Evolutionary conservation across 2,888 invertebrate genomes (phyloP).

Genomic region (Acronicta psi): DNA sequence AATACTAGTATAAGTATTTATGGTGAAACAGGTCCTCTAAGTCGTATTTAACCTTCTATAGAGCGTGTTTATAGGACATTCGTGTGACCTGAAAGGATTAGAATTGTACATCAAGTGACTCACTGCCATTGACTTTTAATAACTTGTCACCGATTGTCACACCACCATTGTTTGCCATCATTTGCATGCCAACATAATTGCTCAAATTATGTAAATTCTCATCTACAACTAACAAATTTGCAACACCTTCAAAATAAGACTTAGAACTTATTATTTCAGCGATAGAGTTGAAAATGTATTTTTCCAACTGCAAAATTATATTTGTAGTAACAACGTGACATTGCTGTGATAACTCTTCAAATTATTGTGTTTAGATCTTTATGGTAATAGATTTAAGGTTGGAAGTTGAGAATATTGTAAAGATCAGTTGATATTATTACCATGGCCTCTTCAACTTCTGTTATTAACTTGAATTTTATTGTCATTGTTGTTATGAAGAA

Average conservation of each 20-base stretch:
- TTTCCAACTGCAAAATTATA: slow-evolving; percentile 3
- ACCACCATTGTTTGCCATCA: slow-evolving; percentile 76
- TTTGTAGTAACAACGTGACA: slow-evolving; percentile 26
- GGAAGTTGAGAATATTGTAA: slow-evolving; percentile 7
- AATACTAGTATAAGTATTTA: too few species aligned
- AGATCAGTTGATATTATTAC: neutral
- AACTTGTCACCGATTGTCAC: slow-evolving; percentile 70
- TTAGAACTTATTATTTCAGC: neutral
- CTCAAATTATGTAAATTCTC: slow-evolving; percentile 69
- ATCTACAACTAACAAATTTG: slow-evolving; percentile 12
- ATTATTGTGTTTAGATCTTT: slow-evolving; percentile 22
- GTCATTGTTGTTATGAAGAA: slow-evolving; percentile 28
- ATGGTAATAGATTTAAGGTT: slow-evolving; percentile 12
- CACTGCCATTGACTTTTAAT: slow-evolving; percentile 19
- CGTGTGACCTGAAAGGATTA: neutral
- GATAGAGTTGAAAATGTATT: slow-evolving; percentile 11
- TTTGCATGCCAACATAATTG: slow-evolving; percentile 78
- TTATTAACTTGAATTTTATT: slow-evolving; percentile 45
- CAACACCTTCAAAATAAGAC: too few species aligned
- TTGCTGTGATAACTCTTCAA: slow-evolving; percentile 27
- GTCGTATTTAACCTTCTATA: neutral
- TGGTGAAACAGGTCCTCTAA: too few species aligned
- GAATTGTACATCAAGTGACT: slow-evolving; percentile 8
- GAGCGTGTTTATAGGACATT: slow-evolving; percentile 4
- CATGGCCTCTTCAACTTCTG: slow-evolving; percentile 21